These are phyloP conservation scores for Calephelis perditalis DNA, from an alignment of 2,888 invertebrate genomes.

Conservation along the genomic window DNA sequence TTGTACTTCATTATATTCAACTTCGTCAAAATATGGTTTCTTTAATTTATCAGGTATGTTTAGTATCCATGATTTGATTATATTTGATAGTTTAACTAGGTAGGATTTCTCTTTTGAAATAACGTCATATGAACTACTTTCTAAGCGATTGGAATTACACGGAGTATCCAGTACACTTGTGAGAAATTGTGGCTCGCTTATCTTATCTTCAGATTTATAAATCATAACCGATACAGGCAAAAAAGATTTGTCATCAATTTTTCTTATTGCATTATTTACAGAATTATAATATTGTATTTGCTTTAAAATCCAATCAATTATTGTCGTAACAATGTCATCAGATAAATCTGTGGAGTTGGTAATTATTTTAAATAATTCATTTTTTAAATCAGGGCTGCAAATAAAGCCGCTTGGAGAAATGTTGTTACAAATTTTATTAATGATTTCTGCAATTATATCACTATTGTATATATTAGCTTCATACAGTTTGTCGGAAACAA, in stretches of 20 bases:
- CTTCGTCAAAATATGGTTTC: constrained; percentile 17
- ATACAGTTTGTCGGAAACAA: background rate
- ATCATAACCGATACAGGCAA: constrained; percentile 15
- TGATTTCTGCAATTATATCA: background rate
- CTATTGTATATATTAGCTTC: background rate
- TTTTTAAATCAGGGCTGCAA: constrained; percentile 11
- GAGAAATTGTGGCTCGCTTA: constrained; percentile 12
- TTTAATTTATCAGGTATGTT: constrained; percentile 19
- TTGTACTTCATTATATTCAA: constrained; percentile 21
- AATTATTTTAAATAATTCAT: constrained; percentile 18
- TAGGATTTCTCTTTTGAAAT: constrained; percentile 20
- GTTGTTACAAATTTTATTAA: background rate
- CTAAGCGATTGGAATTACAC: constrained; percentile 15
- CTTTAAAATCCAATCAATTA: background rate
- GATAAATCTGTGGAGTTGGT: constrained; percentile 18
- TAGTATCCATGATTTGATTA: constrained; percentile 27
- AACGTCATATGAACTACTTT: constrained; percentile 15
- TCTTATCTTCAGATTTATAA: constrained; percentile 26
- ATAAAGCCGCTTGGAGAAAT: background rate
- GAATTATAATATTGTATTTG: background rate
- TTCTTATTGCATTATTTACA: background rate
- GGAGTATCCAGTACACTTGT: constrained; percentile 2
- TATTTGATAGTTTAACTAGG: constrained; percentile 20
- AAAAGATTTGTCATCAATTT: background rate
- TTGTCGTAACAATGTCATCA: constrained; percentile 5